Evolutionary conservation across 2,888 invertebrate genomes (phyloP), one percentile per base, ranked within the genome.

Genomic region (Nephrotoma appendiculata): DNA sequence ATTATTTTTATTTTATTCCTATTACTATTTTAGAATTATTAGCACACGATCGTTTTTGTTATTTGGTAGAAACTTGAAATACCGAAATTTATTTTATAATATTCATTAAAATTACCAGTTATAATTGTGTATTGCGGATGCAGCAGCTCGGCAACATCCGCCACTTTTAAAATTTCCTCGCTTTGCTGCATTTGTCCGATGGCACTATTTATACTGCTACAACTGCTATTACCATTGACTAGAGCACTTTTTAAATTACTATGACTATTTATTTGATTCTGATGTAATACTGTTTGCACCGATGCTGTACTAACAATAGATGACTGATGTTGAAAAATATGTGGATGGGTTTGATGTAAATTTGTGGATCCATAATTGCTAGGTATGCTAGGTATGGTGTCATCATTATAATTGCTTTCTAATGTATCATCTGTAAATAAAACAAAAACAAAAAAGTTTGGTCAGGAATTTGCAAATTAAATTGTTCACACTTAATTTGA

Each of bases 51-150:
- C 1, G 19, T 19, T 19, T 19, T 19, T 19, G 19, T 19, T 19
- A 1, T 19, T 19, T 19, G 1, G 19, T 19, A 19, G 19, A 19
- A 19, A 19, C 19, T 19, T 19, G 19, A 31, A 31, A 31, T 31
- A 31, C 31, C 31, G 31, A 48, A 31, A n/a, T n/a, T 45, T 84
- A 83, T 52, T 15, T 42, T 9, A 42, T 9, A 84, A 6, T 48
- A 87, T 87, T 41, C 41, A 41, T 89, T 90, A 90, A 89, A 93
- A 94, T 85, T 86, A 89, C 90, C 98, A 88, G 98, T 96, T 89
- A 98, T 95, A 90, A 97, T 95, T 88, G 97, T 97, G 92, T 96
- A 98, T 92, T 97, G 96, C 87, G 96, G 95, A 90, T 97, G 95
- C 87, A 98, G 93, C 88, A 98, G 93, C 91, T 97, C 97, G 83